Evolutionary conservation across 2,113 vertebrate species (phyloP).

Genomic region (Indri indri): DNA sequence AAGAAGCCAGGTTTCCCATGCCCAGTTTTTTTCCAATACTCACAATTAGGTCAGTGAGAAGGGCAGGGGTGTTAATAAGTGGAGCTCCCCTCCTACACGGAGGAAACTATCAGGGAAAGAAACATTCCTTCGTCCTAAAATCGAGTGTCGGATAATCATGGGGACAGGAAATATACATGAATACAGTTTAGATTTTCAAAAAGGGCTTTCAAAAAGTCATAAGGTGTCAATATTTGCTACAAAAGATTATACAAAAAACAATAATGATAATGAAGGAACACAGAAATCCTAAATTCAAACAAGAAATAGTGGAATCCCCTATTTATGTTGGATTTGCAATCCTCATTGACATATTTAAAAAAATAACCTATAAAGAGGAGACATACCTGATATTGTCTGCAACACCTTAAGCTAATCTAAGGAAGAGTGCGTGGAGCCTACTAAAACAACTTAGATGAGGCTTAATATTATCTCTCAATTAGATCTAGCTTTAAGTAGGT

Average conservation of each 20-base stretch:
- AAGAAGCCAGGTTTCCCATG: neutral
- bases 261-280: neutral
- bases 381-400: neutral
- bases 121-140: neutral
- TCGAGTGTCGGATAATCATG: neutral
- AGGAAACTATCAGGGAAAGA: neutral
- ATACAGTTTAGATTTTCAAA: neutral
- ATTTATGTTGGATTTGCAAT: neutral
- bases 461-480: neutral
- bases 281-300: neutral
- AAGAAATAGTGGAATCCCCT: neutral
- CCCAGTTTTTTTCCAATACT: neutral
- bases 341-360: neutral
- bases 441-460: neutral
- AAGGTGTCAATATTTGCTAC: neutral
- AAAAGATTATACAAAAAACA: neutral
- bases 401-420: neutral
- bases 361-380: neutral
- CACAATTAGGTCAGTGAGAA: neutral
- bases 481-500: neutral
- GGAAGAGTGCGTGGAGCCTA: neutral
- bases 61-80: fast-evolving
- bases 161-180: neutral
- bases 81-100: fast-evolving
- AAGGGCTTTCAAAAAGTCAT: neutral